Evolutionary conservation across 53 echinoderm and acorn worm species (phyloP).

Genomic region (Temnopleurus reevesii): DNA sequence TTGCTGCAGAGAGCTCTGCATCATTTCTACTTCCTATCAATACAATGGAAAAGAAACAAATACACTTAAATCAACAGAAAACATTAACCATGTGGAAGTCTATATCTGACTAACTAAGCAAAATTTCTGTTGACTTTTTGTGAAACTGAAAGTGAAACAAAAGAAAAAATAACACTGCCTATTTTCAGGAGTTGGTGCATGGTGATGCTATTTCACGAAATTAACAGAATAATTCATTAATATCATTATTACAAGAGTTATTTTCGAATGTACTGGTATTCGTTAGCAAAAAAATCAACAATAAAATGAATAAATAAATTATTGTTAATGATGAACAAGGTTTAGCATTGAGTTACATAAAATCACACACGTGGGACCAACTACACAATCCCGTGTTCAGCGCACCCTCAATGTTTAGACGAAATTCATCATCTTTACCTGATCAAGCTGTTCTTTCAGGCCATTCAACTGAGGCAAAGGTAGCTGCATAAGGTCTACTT

Average conservation of each 20-base stretch:
- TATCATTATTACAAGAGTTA: too few relatives aligned
- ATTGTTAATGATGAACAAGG: not conserved
- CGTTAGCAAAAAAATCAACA: too few relatives aligned
- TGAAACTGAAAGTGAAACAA: too few relatives aligned
- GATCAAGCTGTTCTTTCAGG: conserved; percentile 90
- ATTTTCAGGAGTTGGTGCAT: too few relatives aligned
- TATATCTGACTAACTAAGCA: too few relatives aligned
- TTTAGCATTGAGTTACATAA: not conserved
- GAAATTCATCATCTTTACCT: conserved; percentile 57
- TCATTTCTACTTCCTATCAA: conserved; percentile 86
- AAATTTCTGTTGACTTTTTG: too few relatives aligned
- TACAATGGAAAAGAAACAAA: not conserved
- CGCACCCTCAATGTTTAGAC: not conserved
- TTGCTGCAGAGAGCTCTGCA: conserved; percentile 88
- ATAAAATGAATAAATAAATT: too few relatives aligned
- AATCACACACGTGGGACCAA: not conserved
- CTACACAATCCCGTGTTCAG: not conserved
- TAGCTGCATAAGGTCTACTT: conserved; percentile 84
- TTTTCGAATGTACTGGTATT: too few relatives aligned
- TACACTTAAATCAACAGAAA: not conserved
- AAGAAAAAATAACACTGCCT: too few relatives aligned
- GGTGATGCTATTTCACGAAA: too few relatives aligned
- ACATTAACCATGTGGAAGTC: too few relatives aligned
- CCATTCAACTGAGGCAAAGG: conserved; percentile 91
- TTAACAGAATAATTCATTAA: too few relatives aligned